These are phyloP conservation scores for Nomia melanderi DNA, from an alignment of 1,140 invertebrate species.

Conservation along the genomic window DNA sequence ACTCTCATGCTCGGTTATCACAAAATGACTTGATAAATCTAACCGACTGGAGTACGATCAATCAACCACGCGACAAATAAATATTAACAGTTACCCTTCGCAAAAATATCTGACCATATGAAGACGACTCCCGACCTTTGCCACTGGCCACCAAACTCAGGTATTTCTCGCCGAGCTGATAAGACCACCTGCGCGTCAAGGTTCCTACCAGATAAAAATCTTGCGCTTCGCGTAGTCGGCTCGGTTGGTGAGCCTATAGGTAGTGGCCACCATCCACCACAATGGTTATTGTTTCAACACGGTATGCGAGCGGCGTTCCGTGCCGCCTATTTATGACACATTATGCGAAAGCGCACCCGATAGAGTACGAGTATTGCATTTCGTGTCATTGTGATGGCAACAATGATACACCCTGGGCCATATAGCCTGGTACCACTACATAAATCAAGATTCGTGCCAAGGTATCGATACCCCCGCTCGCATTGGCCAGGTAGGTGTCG, in stretches of 20 bases:
- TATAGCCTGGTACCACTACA: slow-evolving; percentile 64
- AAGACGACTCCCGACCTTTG: not conserved
- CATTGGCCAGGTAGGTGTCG: slow-evolving; percentile 47
- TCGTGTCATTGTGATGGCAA: slow-evolving; percentile 77
- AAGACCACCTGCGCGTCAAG: slow-evolving; percentile 71
- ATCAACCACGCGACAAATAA: too few species aligned
- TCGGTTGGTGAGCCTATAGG: slow-evolving; percentile 38
- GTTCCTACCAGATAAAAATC: slow-evolving; percentile 72
- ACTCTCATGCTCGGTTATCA: too few species aligned
- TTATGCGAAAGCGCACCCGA: slow-evolving; percentile 79
- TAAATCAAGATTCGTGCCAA: slow-evolving; percentile 69
- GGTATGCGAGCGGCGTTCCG: slow-evolving; percentile 71
- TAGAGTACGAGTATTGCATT: slow-evolving; percentile 73
- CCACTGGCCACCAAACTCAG: slow-evolving; percentile 18
- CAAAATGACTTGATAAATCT: too few species aligned
- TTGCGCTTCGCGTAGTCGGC: slow-evolving; percentile 56
- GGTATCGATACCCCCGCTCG: slow-evolving; percentile 35
- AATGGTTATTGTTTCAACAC: slow-evolving; percentile 81
- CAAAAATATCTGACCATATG: too few species aligned
- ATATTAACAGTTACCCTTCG: too few species aligned
- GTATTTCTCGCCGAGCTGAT: slow-evolving; percentile 66
- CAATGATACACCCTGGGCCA: slow-evolving; percentile 74
- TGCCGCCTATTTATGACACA: slow-evolving; percentile 81
- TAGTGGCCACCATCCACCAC: slow-evolving; percentile 69
- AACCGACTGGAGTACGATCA: too few species aligned